phyloP scores from a whole-genome alignment of 1,140 invertebrate species.

The Cotesia vestalis region DNA sequence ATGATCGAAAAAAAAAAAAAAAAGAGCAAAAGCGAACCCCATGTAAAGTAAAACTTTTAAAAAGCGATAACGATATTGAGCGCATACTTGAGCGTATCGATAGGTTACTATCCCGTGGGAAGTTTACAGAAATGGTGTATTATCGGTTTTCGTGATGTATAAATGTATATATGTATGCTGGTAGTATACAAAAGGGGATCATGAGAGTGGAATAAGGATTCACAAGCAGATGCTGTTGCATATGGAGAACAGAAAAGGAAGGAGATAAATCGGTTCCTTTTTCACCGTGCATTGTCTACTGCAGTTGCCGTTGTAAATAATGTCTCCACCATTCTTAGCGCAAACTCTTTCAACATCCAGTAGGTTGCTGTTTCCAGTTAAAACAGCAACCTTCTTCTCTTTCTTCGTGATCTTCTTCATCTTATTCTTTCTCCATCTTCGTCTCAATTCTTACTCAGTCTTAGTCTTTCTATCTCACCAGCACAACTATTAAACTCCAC shows the following conservation, averaged over 20 bases:
- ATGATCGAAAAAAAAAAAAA: conserved; percentile 9
- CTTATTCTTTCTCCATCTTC: too few species aligned
- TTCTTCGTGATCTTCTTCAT: conserved; percentile 9
- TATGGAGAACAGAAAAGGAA: conserved; percentile 63
- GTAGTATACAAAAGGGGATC: conserved; percentile 11
- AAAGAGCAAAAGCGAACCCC: conserved; percentile 24
- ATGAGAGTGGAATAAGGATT: conserved; percentile 36
- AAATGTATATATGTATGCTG: conserved; percentile 6
- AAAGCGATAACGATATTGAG: conserved; percentile 50
- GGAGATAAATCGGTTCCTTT: conserved; percentile 55
- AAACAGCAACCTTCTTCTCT: conserved; percentile 26
- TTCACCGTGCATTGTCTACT: conserved; percentile 59
- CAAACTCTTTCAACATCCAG: conserved; percentile 7
- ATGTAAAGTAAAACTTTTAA: conserved; percentile 42
- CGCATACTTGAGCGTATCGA: too few species aligned
- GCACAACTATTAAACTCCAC: too few species aligned
- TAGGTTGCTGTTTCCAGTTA: conserved; percentile 16
- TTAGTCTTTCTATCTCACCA: neutral
- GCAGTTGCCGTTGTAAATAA: conserved; percentile 61
- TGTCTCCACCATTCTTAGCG: conserved; percentile 51
- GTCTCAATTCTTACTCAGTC: too few species aligned
- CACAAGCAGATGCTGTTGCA: conserved; percentile 59
- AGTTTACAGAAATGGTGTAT: conserved; percentile 11
- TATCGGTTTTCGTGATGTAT: neutral
- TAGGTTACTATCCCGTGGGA: conserved; percentile 18